These are phyloP conservation scores for Lutjanus erythropterus DNA, from an alignment of 2,113 vertebrate species.

Conservation along the genomic window DNA sequence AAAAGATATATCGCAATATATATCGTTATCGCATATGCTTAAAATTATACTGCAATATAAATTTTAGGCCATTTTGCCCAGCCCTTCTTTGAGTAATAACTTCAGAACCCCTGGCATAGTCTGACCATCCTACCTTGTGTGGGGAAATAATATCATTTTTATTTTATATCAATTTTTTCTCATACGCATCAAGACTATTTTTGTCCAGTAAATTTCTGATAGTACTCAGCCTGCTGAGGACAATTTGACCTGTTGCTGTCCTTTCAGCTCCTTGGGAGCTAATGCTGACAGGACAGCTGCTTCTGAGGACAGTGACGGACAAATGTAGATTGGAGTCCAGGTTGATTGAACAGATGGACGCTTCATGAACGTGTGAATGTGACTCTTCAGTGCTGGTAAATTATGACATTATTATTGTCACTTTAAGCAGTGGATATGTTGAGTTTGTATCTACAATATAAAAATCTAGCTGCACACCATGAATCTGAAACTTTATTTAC, in stretches of 20 bases:
- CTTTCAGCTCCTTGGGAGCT: background rate
- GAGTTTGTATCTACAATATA: background rate
- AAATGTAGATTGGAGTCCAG: background rate
- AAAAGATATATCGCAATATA: too few species aligned
- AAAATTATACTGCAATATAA: too few species aligned
- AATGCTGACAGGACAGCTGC: constrained; percentile 11
- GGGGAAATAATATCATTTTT: too few species aligned
- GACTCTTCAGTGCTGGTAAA: background rate
- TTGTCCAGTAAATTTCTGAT: background rate
- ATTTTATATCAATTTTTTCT: too few species aligned
- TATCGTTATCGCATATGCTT: too few species aligned
- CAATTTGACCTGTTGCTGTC: background rate
- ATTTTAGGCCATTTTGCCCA: too few species aligned
- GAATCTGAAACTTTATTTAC: background rate
- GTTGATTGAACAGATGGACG: background rate
- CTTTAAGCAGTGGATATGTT: background rate
- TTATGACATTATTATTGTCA: background rate
- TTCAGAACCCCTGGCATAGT: too few species aligned
- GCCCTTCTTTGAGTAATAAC: too few species aligned
- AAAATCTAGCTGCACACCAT: background rate
- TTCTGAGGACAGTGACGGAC: background rate
- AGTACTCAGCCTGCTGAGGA: background rate
- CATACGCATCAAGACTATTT: background rate
- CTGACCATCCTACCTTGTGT: background rate
- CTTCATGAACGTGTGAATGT: too few species aligned